Base-by-base conservation (phyloP, 2,113 vertebrate genomes). In the Oxyura jamaicensis region DNA sequence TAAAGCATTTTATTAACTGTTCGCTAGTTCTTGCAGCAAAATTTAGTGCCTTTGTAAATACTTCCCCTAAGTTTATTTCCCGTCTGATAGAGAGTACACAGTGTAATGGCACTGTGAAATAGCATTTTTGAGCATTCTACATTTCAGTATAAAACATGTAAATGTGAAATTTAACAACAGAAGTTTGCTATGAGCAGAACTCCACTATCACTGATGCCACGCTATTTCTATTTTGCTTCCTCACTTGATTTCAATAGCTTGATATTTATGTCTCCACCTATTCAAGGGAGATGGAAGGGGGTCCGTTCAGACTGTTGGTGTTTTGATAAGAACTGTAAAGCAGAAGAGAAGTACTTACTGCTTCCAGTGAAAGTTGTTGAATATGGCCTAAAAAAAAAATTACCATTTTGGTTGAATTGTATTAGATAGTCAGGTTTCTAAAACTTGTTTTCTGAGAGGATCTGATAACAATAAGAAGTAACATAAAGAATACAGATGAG, bases 311-410 rank as follows among this genome's bases (percentile, higher is more conserved):
- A 88, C 50, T 93, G 42, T 79, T 95, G 68, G 22, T 71, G 19
- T 91, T 86, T 91, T 75, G 78, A 53, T 83, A 77, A 81, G 73
- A 97, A 88, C 90, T 75, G 75, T 88, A 93, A 97, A 93, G 78
- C 67, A 88, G 86, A 94, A 86, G 87, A 91, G 95, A 87, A 95
- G 36, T 88, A 71, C 77, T 68, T 93, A 81, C 83, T 91, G 60
- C 28, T 89, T 91, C 36, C 46, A 75, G 50, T 90, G 65, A n/a
- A 50, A 93, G 55, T 67, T 93, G 39, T 90, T 95, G 92, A 91
- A 44, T 80, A 89, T 69, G 13, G 48, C 58, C 75, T 95, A 39
- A 91, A 85, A 52, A 71, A 91, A 65, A 86, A 46, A 9, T 90
- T 29, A 16, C 23, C 18, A 36, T 74, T 77, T 92, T 86, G 71